A percentile compares a stretch with the other conserved stretches of the same genome.
Evolutionary conservation across 2,113 vertebrate species (phyloP).

Genomic region (Gadus chalcogrammus): DNA sequence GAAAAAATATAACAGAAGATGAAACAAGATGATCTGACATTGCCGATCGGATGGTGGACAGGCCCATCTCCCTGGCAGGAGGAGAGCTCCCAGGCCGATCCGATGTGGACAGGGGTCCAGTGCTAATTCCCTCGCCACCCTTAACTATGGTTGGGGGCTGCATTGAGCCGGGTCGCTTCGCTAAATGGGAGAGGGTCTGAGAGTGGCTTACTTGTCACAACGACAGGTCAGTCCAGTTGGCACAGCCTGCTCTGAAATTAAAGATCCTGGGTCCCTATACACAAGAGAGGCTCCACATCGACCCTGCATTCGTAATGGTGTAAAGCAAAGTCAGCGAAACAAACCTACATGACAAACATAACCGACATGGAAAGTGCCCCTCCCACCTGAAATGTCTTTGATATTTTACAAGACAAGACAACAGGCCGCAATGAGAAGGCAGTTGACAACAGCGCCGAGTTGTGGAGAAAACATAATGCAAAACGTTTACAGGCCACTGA

Average conservation of each 20-base stretch:
- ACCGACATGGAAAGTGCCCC: neutral
- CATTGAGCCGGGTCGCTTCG: constrained; percentile 3
- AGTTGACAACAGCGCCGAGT: no score
- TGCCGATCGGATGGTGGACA: neutral
- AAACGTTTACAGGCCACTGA: no score
- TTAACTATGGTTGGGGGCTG: neutral
- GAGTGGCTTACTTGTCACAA: constrained; percentile 11
- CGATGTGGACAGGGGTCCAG: no score
- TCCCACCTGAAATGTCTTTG: neutral
- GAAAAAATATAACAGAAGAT: no score
- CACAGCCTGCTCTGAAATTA: constrained; percentile 14
- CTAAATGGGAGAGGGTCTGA: constrained; percentile 21
- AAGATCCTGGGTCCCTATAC: neutral
- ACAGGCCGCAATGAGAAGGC: no score
- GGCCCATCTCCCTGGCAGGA: no score
- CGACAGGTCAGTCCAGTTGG: constrained; percentile 2
- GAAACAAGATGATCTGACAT: no score
- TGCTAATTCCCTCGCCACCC: no score
- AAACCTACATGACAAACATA: neutral
- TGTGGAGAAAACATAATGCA: no score
- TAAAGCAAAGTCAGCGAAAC: neutral
- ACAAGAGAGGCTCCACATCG: no score
- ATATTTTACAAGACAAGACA: neutral
- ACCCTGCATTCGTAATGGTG: neutral
- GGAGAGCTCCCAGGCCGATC: neutral